phyloP scores from a whole-genome alignment of 1,140 invertebrate genomes.

The Globodera ellingtonae region DNA sequence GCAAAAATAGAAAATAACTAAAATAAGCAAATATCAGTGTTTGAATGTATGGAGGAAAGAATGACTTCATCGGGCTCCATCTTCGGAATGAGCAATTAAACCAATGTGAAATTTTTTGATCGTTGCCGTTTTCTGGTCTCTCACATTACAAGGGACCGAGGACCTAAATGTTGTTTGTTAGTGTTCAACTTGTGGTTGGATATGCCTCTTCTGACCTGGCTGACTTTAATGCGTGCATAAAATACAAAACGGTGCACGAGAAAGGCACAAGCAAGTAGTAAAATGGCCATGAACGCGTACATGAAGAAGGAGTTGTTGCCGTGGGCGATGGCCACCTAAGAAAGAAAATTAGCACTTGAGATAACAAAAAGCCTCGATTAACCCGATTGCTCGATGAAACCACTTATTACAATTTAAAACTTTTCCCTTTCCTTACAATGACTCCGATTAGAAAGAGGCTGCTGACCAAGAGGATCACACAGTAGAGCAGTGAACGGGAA shows the following conservation, averaged over 20 bases:
- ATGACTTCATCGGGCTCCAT: slow-evolving; percentile 1
- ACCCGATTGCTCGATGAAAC: too few relatives aligned
- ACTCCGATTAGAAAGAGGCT: slow-evolving; percentile 35
- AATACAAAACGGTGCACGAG: slow-evolving; percentile 41
- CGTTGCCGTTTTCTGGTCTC: not conserved
- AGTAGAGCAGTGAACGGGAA: slow-evolving; percentile 43
- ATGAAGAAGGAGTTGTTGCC: slow-evolving; percentile 20
- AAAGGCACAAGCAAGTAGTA: slow-evolving; percentile 26
- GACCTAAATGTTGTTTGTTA: slow-evolving; percentile 11
- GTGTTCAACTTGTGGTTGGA: not conserved
- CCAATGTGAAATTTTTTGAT: not conserved
- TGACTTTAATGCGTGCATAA: slow-evolving; percentile 42
- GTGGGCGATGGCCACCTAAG: slow-evolving; percentile 34
- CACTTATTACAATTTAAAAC: not conserved
- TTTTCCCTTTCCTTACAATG: slow-evolving; percentile 34
- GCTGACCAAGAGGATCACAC: slow-evolving; percentile 28
- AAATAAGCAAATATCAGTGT: not conserved
- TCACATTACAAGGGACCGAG: slow-evolving; percentile 15
- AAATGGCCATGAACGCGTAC: slow-evolving; percentile 27
- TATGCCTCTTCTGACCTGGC: slow-evolving; percentile 30
- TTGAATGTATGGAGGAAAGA: not conserved
- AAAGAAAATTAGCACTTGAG: not conserved
- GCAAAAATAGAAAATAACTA: not conserved
- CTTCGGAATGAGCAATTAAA: slow-evolving; percentile 9
- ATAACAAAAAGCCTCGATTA: not conserved